Evolutionary conservation across 2,113 vertebrate species (phyloP).

Genomic region (Erinaceus europaeus): DNA sequence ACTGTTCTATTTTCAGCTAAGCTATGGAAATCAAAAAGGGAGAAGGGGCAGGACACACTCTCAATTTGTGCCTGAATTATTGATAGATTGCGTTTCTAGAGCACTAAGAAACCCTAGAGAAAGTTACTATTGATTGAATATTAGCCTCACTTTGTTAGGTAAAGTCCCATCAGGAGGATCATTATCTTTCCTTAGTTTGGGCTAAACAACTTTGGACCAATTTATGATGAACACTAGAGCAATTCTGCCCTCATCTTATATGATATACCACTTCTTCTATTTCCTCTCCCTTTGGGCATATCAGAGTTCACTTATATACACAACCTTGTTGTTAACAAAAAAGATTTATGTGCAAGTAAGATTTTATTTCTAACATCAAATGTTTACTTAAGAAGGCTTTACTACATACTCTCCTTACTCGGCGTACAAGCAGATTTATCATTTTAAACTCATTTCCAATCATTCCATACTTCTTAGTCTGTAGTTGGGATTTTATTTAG

Average conservation of each 20-base stretch:
- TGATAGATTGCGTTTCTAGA: neutral
- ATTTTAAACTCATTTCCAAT: constrained; percentile 44
- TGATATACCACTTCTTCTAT: constrained; percentile 33
- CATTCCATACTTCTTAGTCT: constrained; percentile 27
- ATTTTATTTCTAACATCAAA: constrained; percentile 69
- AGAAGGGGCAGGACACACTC: neutral
- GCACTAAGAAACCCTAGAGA: neutral
- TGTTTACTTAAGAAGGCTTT: constrained; percentile 57
- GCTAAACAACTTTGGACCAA: constrained; percentile 24
- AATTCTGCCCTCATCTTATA: constrained; percentile 3
- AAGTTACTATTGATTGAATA: constrained; percentile 35
- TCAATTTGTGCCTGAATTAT: neutral
- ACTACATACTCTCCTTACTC: constrained; percentile 18
- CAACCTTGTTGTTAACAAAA: constrained; percentile 42
- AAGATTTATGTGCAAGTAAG: constrained; percentile 40
- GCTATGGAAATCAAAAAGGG: constrained; percentile 3
- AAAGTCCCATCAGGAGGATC: neutral
- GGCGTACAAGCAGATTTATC: neutral
- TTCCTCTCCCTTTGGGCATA: constrained; percentile 27
- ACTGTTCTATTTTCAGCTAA: constrained; percentile 14
- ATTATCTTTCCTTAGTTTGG: constrained; percentile 12
- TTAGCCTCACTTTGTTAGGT: neutral
- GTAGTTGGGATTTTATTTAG: constrained; percentile 42
- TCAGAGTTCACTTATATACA: constrained; percentile 43
- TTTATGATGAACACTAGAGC: constrained; percentile 25